Percentiles rank a stretch among this genome's conserved stretches.
These are phyloP conservation scores for Papilio gigon DNA, from an alignment of 2,888 invertebrate species.

Conservation along the genomic window DNA sequence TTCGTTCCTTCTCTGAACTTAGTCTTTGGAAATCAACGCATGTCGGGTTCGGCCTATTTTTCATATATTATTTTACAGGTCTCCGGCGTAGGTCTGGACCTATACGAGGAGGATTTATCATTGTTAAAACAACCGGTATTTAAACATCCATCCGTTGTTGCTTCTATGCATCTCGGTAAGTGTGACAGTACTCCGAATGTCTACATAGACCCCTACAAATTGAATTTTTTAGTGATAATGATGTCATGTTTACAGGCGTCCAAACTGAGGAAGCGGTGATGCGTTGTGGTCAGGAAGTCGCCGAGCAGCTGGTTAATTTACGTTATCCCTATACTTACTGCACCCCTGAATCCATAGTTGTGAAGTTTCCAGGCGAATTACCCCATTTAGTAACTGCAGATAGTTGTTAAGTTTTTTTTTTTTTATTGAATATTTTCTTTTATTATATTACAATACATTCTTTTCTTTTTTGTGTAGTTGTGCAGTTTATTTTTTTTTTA, in stretches of 20 bases:
- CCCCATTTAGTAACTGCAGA: neutral
- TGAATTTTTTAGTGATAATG: neutral
- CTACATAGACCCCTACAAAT: no score
- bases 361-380: neutral
- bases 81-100: neutral
- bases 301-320: neutral
- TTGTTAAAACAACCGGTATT: neutral
- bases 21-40: no score
- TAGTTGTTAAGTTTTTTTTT: neutral
- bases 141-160: neutral
- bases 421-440: neutral
- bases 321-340: neutral
- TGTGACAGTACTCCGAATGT: no score
- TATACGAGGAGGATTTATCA: conserved; percentile 4
- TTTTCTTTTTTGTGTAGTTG: neutral
- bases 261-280: conserved; percentile 6
- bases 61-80: neutral
- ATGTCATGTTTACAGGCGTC: neutral
- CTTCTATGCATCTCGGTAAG: conserved; percentile 16
- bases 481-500: no score
- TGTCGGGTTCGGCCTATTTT: no score
- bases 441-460: no score
- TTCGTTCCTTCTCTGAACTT: neutral
- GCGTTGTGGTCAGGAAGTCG: neutral
- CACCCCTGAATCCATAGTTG: neutral